phyloP scores from a whole-genome alignment of 2,888 invertebrate genomes.

The Argynnis bischoffii region DNA sequence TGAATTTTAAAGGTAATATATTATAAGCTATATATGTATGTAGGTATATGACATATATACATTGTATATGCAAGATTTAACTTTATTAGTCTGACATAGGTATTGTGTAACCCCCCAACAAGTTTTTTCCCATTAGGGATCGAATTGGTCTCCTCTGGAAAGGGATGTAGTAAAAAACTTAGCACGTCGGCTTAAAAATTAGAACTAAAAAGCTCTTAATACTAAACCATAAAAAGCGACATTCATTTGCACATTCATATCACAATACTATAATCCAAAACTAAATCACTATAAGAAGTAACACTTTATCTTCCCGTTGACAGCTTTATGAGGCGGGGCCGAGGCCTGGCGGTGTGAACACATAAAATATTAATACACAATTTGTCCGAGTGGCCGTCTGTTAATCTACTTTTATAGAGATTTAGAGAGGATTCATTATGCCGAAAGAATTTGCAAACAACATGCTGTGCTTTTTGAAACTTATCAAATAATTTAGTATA shows the following conservation, averaged over 20 bases:
- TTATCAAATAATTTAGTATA: too few species aligned
- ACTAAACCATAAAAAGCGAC: slow-evolving; percentile 5
- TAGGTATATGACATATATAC: too few species aligned
- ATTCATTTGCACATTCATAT: slow-evolving; percentile 6
- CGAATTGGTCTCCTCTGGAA: too few species aligned
- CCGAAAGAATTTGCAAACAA: slow-evolving; percentile 34
- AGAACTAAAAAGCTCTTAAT: neutral
- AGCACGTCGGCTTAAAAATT: neutral
- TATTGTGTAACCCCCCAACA: too few species aligned
- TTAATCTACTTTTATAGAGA: slow-evolving; percentile 78
- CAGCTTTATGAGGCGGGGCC: slow-evolving; percentile 68
- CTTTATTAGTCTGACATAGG: too few species aligned
- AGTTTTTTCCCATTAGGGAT: too few species aligned
- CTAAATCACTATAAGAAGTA: slow-evolving; percentile 78
- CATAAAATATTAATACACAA: slow-evolving; percentile 82
- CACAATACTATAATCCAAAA: slow-evolving; percentile 59
- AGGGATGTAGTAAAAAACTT: too few species aligned
- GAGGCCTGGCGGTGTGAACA: slow-evolving; percentile 63
- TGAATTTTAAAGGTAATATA: too few species aligned
- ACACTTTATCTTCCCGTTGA: slow-evolving; percentile 75
- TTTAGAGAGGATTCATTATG: slow-evolving; percentile 68
- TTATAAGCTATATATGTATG: too few species aligned
- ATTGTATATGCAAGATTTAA: too few species aligned
- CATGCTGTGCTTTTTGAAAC: too few species aligned
- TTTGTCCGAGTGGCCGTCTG: slow-evolving; percentile 77